Base-by-base conservation (phyloP, 23 tunicate species). In the Halocynthia roretzi region DNA sequence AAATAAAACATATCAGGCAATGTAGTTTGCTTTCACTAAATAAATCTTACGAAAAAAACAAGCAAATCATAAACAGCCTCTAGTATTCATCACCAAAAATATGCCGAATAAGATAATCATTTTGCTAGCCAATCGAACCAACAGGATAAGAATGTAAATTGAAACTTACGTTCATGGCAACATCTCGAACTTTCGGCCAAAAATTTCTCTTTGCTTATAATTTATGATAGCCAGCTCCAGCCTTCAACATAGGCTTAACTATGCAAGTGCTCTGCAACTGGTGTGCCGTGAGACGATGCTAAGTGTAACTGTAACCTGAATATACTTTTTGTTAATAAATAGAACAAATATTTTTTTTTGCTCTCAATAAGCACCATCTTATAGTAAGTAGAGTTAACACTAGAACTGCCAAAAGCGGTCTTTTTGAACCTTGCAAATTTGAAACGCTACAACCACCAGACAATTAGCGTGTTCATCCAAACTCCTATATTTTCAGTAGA, bases 151-250 rank as follows among this genome's bases (percentile, higher is more conserved):
- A 12, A 12, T 15, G 50, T 54, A 55, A 14, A 80, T 10, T 56
- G 58, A 9, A 20, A 75, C 95, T 78, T 83, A 88, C 95, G 81
- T 93, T 93, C 98, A 93, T 93, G 55, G 98, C 98, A 67, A 93
- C 98, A 93, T 93, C 98, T 75, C 98, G 88, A 61, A 93, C 98
- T 80, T 77, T 83, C 11, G 98, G 98, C 98, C 98, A 93, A 79
- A 93, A 86, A 88, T 93, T 93, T 60, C 98, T 61, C 93, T 93
- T 93, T 14, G 83, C 98, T 71, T 93, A 86, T 85, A 82, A 93
- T 54, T 93, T 93, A 82, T 93, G 98, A 78, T 93, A 93, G 64
- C 93, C 98, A 69, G 87, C 83, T n/a, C 98, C 98, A 54, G 98
- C 98, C 62, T 93, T 93, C 80, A 93, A 68, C 49, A 93, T 56